A percentile compares a stretch with the other conserved stretches of the same genome.
phyloP scores from a whole-genome alignment of 2,797 vertebrate species.

The Acanthis flammea region DNA sequence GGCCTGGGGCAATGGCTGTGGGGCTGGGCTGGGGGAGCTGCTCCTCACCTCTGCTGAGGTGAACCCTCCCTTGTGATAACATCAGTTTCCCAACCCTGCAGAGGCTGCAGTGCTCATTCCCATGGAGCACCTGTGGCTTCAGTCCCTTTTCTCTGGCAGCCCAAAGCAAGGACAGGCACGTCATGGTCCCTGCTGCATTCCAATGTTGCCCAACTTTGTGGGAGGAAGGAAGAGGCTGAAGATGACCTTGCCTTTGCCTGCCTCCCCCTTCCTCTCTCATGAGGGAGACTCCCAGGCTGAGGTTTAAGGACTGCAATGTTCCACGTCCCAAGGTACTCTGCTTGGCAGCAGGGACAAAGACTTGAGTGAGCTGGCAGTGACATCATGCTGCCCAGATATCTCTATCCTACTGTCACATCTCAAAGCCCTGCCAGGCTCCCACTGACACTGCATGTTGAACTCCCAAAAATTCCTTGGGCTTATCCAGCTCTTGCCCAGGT shows the following conservation, averaged over 20 bases:
- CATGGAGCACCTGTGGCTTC: background rate
- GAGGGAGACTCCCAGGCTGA: background rate
- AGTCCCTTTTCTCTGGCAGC: background rate
- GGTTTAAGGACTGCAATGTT: background rate
- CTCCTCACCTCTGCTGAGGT: background rate
- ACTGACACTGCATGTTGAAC: accelerated
- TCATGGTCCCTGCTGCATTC: background rate
- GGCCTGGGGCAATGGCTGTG: background rate
- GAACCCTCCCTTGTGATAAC: background rate
- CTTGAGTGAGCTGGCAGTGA: background rate
- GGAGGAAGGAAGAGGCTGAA: background rate
- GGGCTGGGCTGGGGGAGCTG: background rate
- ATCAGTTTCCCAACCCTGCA: constrained; percentile 10
- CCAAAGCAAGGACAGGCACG: background rate
- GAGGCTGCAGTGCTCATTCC: background rate
- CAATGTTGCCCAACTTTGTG: background rate
- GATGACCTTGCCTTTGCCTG: background rate
- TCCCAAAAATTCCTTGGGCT: background rate
- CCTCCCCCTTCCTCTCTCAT: background rate
- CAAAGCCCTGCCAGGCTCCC: background rate
- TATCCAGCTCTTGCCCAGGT: background rate
- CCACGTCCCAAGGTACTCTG: accelerated
- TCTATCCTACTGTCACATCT: accelerated
- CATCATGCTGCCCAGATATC: accelerated
- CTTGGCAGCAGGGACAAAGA: background rate